Conservation (phyloP, 1,140 invertebrate genomes). For the Brachionus rubens region DNA sequence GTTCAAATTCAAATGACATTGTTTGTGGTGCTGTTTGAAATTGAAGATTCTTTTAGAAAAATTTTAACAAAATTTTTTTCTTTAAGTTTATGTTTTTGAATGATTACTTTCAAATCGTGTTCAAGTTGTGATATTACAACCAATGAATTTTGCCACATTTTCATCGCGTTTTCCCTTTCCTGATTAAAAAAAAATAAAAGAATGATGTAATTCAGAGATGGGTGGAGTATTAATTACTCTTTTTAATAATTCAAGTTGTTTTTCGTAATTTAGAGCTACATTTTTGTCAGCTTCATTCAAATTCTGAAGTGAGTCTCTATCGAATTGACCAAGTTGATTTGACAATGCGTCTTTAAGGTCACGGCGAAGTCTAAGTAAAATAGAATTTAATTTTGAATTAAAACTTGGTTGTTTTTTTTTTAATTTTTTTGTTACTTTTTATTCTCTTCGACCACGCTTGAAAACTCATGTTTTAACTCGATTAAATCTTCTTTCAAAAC, state of each 20-base stretch:
- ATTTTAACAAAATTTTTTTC: not conserved
- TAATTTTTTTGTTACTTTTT: too few relatives aligned
- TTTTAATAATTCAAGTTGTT: constrained; percentile 45
- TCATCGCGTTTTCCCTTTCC: constrained; percentile 43
- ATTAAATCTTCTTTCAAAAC: constrained; percentile 28
- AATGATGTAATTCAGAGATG: not conserved
- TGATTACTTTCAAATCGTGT: constrained; percentile 43
- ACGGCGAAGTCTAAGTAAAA: not conserved
- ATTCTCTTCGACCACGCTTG: constrained; percentile 38
- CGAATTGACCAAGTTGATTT: not conserved
- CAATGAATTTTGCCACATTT: constrained; percentile 42
- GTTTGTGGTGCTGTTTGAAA: constrained; percentile 41
- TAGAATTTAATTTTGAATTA: not conserved
- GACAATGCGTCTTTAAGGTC: constrained; percentile 30
- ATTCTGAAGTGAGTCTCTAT: not conserved
- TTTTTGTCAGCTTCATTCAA: constrained; percentile 35
- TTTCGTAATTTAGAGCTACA: constrained; percentile 13
- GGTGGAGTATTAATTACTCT: constrained; percentile 19
- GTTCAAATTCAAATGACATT: constrained; percentile 41
- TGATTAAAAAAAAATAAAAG: too few relatives aligned
- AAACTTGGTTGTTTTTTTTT: not conserved
- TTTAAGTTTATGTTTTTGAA: not conserved
- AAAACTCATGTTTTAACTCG: constrained; percentile 34
- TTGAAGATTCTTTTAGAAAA: constrained; percentile 26
- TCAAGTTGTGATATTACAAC: constrained; percentile 27